Percentiles rank a stretch among this genome's conserved stretches.
Evolutionary conservation across 2,797 vertebrate species (phyloP).

Genomic region (Sandelia bainsii): DNA sequence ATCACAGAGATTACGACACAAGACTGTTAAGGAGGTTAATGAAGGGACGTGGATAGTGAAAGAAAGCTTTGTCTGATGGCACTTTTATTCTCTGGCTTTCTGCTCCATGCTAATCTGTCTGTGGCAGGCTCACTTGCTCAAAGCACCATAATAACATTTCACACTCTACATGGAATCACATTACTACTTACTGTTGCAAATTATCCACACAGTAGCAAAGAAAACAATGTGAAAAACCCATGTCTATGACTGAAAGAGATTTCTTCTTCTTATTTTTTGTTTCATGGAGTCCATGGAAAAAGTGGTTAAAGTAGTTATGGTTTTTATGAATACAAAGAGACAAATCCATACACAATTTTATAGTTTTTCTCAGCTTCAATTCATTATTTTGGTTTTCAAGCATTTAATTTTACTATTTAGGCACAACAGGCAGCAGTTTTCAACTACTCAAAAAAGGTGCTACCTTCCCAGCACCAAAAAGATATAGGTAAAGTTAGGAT

Average conservation of each 20-base stretch:
- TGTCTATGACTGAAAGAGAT: constrained; percentile 19
- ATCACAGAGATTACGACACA: constrained; percentile 38
- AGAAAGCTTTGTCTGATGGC: constrained; percentile 24
- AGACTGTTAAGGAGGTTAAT: constrained; percentile 50
- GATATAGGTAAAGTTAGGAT: too few species aligned
- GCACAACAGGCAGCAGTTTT: too few species aligned
- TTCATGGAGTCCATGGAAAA: constrained; percentile 6
- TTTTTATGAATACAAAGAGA: background rate
- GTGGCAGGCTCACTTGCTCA: constrained; percentile 58
- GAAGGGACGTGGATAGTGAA: constrained; percentile 35
- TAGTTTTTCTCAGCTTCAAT: background rate
- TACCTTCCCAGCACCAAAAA: too few species aligned
- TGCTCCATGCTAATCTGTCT: constrained; percentile 57
- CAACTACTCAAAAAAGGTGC: too few species aligned
- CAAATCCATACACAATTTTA: background rate
- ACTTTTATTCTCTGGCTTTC: constrained; percentile 31
- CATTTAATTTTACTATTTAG: background rate
- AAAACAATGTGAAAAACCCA: background rate
- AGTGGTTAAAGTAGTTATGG: background rate
- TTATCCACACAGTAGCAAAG: constrained; percentile 37
- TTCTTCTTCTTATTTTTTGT: background rate
- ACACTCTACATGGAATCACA: constrained; percentile 61
- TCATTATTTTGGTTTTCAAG: background rate
- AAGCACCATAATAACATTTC: constrained; percentile 69
- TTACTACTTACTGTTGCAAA: constrained; percentile 67